Evolutionary conservation across 2,797 vertebrate genomes (phyloP).

Genomic region (Muraenolepis orangiensis): DNA sequence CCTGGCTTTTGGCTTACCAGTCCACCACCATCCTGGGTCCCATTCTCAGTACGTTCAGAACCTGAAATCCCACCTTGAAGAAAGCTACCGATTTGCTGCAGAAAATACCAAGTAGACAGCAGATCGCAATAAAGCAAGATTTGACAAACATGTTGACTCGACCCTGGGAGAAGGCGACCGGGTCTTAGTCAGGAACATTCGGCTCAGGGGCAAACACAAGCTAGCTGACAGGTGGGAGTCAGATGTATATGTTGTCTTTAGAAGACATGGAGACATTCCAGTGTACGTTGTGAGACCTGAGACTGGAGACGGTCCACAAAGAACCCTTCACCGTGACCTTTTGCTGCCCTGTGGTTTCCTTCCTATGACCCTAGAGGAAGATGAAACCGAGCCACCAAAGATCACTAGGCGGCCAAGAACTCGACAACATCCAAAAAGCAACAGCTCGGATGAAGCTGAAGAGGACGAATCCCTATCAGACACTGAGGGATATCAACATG

Average conservation of each 20-base stretch:
- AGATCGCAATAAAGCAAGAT: no score
- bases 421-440: not conserved
- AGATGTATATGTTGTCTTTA: not conserved
- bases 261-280: not conserved
- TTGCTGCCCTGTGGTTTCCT: slow-evolving; percentile 6
- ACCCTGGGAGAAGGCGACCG: no score
- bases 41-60: not conserved
- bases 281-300: not conserved
- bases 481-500: not conserved
- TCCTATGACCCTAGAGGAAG: not conserved
- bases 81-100: no score
- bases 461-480: not conserved
- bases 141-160: no score
- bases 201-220: no score
- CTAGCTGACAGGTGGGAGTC: no score
- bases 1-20: not conserved
- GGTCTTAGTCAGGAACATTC: no score
- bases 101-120: no score
- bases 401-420: not conserved
- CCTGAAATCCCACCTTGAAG: not conserved
- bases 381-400: not conserved
- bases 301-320: slow-evolving; percentile 3
- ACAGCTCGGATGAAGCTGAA: slow-evolving; percentile 1
- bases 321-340: slow-evolving; percentile 6
- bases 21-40: not conserved